Evolutionary conservation across 2,797 vertebrate species (phyloP), one percentile per base, ranked within the genome.

Genomic region (Enteromius radiatus): DNA sequence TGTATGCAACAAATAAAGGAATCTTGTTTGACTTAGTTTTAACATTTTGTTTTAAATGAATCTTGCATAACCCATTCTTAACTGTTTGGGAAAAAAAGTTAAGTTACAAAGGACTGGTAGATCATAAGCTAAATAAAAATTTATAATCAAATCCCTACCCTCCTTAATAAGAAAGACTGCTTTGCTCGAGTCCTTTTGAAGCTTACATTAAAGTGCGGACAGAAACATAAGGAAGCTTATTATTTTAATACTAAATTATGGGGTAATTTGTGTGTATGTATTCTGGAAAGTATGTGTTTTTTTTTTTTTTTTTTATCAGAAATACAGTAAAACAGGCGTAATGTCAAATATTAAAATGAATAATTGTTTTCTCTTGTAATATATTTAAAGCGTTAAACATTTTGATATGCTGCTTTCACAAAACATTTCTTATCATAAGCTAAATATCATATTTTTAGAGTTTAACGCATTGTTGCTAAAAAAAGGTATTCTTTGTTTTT

Each of bases 1-100:
- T 96, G 94, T 96, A 94, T 88, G 93, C 95, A 94, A 93, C 93
- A 94, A 96, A 96, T 96, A 96, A 96, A 96, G 89, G 90, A 94
- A 93, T 93, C 89, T 95, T 94, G 92, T 93, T 95, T 94, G 92
- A 94, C 90, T 94, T 93, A 31, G 38, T 54, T 49, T 63, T 52
- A 4, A 17, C 38, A 26, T 61, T 45, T 49, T 9, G 19, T 56
- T 41, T 41, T 4, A 52, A 38, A 68, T n/a, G 2, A 8, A 23
- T 23, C 38, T 33, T 36, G 7, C 2, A 33, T 33, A 17, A 26
- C 12, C 12, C 10, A 28, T 78, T 65, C 8, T 52, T 23, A 36
- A 26, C 26, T 2, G 3, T 45, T 45, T 11, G 41, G 41, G 41
- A 2, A 11, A 11, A 10, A 41, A 2, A 41, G 38, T 41, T 11